Base-by-base conservation (phyloP, 1,140 invertebrate species). In the Cyrtorhinus lividipennis region DNA sequence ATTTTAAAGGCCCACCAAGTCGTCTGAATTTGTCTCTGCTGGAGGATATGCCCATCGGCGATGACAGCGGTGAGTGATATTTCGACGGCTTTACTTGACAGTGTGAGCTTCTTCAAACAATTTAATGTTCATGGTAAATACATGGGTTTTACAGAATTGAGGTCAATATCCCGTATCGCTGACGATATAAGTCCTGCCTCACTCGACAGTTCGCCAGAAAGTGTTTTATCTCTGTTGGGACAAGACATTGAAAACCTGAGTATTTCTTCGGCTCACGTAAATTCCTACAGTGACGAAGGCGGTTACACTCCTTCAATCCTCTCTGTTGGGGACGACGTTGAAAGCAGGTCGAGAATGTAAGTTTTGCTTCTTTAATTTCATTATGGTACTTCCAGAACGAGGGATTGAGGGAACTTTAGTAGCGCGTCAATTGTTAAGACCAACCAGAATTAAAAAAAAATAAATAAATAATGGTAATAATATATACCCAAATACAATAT, bases 21-120 rank as follows among this genome's bases (percentile, higher is more conserved):
- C 15, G 5, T 5, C 30, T 38, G 15, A 15, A 38, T 38, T 15
- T 38, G 15, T 15, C 5, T 15, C 30, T 38, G 30, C 15, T 38
- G 30, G 15, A 15, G 30, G 48, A 56, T 15, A 20, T n/a, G 25
- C 24, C 20, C 48, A 44, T 30, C 30, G 5, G 38, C 56, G 45
- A 56, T 18, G 46, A 48, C 56, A 30, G 27, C n/a, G 56, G 30
- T 23, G 25, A 63, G 15, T 24, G 61, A 48, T 56, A 65, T 62
- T 45, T 53, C 26, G 0, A 62, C 20, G 24, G 48, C 48, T 62
- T 27, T 56, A 38, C 61, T 46, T 59, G 18, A 25, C 24, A 44
- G n/a, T 53, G 20, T 25, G 20, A 24, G 46, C 57, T 48, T 62
- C 26, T 2, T 23, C 20, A 24, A 57, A 26, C 18, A 18, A 10